phyloP scores from a whole-genome alignment of 2,113 vertebrate genomes.

The Phoxinus phoxinus region DNA sequence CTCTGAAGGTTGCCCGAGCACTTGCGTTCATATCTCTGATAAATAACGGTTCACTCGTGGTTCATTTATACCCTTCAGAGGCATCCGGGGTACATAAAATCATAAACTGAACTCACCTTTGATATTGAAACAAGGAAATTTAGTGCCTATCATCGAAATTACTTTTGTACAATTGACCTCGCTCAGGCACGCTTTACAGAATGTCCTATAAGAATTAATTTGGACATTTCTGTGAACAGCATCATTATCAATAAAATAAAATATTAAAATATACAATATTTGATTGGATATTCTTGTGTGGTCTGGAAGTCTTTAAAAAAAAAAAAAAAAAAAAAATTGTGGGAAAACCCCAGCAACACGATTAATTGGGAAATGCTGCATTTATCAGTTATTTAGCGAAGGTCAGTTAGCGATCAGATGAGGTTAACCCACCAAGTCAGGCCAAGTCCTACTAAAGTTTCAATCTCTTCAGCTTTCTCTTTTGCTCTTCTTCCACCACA shows the following conservation, averaged over 20 bases:
- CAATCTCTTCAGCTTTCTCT: conserved; percentile 53
- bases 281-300: neutral
- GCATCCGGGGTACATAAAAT: neutral
- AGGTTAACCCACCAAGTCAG: conserved; percentile 56
- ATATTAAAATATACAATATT: neutral
- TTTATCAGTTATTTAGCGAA: neutral
- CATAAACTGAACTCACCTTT: neutral
- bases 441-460: conserved; percentile 84
- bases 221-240: neutral
- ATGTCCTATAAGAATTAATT: neutral
- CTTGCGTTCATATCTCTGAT: neutral
- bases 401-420: neutral
- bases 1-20: conserved; percentile 13
- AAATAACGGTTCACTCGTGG: neutral
- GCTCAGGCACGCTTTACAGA: neutral
- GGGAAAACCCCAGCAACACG: neutral
- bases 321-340: too few species aligned
- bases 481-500: conserved; percentile 75
- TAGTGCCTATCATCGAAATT: too few species aligned
- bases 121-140: neutral
- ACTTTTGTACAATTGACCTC: too few species aligned
- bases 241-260: neutral
- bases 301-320: neutral
- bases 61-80: neutral
- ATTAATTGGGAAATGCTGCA: neutral